Conservation (phyloP, 2,113 vertebrate species). For the Hypocryptadius cinnamomeus region DNA sequence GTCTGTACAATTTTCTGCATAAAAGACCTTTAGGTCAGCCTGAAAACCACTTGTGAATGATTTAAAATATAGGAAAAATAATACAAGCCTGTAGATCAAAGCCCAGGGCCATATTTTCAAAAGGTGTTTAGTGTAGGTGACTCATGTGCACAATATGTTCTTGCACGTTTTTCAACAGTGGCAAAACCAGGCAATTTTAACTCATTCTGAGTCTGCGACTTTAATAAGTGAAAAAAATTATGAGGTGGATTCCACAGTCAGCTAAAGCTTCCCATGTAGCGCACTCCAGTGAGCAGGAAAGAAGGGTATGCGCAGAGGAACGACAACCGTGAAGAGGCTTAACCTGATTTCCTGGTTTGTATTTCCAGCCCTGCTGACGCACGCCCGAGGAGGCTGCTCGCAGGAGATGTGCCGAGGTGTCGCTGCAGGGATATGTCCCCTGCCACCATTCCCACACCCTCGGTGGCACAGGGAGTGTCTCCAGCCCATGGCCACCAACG, state of each 20-base stretch:
- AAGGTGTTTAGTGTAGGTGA: not conserved
- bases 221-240: not conserved
- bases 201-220: not conserved
- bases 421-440: not conserved
- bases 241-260: not conserved
- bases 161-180: not conserved
- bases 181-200: slow-evolving; percentile 6
- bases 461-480: not conserved
- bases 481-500: fast-evolving
- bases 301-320: not conserved
- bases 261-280: not conserved
- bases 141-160: not conserved
- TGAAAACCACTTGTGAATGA: slow-evolving; percentile 38
- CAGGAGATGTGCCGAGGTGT: not conserved
- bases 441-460: not conserved
- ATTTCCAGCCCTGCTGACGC: slow-evolving; percentile 44
- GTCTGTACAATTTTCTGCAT: slow-evolving; percentile 61
- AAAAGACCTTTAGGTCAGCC: slow-evolving; percentile 45
- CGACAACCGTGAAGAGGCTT: slow-evolving; percentile 21
- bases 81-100: slow-evolving; percentile 25
- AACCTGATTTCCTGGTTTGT: slow-evolving; percentile 58
- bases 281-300: not conserved
- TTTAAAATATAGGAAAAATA: slow-evolving; percentile 44
- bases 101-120: slow-evolving; percentile 9
- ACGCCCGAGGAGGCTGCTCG: not conserved